phyloP scores from a whole-genome alignment of 2,113 vertebrate genomes.

The Megaceryle maxima region DNA sequence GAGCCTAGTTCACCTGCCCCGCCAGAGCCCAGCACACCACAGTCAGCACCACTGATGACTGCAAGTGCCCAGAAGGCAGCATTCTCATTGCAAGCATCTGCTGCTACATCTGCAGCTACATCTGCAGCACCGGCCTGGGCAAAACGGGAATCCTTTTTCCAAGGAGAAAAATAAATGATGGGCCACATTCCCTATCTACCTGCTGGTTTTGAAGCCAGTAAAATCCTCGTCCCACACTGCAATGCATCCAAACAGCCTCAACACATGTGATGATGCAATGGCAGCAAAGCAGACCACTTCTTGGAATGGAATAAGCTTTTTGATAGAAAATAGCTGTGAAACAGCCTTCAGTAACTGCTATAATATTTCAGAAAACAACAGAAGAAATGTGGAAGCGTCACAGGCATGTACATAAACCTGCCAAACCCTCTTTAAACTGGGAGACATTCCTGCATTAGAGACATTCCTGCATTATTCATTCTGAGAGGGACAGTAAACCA shows the following conservation, averaged over 20 bases:
- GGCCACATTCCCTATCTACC: background rate
- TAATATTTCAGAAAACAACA: background rate
- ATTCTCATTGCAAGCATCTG: rapidly evolving
- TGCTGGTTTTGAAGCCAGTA: background rate
- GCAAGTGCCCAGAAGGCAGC: background rate
- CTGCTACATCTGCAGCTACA: background rate
- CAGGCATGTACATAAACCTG: background rate
- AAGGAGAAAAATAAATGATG: background rate
- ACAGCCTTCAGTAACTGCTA: background rate
- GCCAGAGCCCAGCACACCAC: background rate
- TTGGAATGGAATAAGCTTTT: background rate
- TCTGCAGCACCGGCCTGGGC: rapidly evolving
- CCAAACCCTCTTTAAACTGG: background rate
- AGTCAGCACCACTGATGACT: rapidly evolving
- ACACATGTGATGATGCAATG: rapidly evolving
- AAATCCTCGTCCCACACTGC: background rate
- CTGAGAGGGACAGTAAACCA: background rate
- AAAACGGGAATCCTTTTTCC: background rate
- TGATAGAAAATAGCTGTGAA: background rate
- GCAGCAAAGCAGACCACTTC: background rate
- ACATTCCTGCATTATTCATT: background rate
- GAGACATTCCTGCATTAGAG: background rate
- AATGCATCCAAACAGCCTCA: background rate
- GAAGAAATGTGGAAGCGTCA: background rate
- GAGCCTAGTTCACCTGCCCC: rapidly evolving